Conservation (phyloP, 92 coral and sea anemone species). For the Phymanthus crucifer region DNA sequence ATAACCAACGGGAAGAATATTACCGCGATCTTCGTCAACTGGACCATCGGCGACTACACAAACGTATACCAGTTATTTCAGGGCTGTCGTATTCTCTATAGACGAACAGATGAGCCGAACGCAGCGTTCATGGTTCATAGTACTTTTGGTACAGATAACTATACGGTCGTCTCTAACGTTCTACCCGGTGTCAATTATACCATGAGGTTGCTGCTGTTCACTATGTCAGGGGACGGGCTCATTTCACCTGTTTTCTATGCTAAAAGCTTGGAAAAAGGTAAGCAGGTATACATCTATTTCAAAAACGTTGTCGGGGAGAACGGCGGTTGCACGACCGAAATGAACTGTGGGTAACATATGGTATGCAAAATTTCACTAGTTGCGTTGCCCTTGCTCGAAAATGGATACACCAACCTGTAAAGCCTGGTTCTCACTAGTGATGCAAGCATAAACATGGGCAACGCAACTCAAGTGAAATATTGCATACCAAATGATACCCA, state of each 20-base stretch:
- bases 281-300: neutral
- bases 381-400: no score
- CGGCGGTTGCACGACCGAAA: no score
- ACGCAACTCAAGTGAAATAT: no score
- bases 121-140: conserved; percentile 7
- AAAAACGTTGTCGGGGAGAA: no score
- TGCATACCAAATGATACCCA: no score
- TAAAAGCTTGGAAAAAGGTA: conserved; percentile 38
- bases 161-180: conserved; percentile 22
- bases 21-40: conserved; percentile 24
- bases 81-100: conserved; percentile 47
- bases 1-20: conserved; percentile 4
- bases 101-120: conserved; percentile 9
- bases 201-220: conserved; percentile 35
- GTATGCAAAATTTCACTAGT: no score
- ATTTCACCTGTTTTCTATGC: conserved; percentile 22
- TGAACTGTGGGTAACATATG: no score
- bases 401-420: no score
- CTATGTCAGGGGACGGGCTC: conserved; percentile 60
- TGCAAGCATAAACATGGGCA: no score
- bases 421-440: no score
- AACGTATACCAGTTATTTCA: conserved; percentile 30
- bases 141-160: conserved; percentile 20
- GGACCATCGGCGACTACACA: conserved; percentile 14
- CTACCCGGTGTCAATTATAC: conserved; percentile 47